Conservation (phyloP, 2,113 vertebrate genomes). For the Cervus canadensis region DNA sequence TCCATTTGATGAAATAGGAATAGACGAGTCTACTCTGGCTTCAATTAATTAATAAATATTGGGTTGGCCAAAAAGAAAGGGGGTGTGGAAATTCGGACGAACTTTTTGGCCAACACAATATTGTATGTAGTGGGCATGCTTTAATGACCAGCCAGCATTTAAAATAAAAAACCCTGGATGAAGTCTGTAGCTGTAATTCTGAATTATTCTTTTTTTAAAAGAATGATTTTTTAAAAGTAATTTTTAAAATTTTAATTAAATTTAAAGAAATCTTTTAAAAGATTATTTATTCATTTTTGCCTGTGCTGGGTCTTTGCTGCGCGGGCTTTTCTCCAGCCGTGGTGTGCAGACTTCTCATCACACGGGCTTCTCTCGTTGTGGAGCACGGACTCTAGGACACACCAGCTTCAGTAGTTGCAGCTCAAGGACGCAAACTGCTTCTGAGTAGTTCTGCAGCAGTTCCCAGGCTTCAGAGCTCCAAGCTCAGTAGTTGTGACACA, state of each 20-base stretch:
- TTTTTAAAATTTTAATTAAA: too few relatives aligned
- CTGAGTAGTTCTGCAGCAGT: neutral
- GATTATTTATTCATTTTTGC: neutral
- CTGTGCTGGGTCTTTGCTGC: neutral
- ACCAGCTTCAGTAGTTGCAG: neutral
- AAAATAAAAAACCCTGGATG: neutral
- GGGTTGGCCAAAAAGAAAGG: neutral
- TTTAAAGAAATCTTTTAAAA: too few relatives aligned
- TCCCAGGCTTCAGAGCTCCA: neutral
- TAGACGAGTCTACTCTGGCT: neutral
- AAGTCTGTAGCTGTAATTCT: neutral
- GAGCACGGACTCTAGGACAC: neutral
- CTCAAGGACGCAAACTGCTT: neutral
- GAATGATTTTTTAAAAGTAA: too few relatives aligned
- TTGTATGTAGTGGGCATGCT: accelerated
- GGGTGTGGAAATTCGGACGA: accelerated
- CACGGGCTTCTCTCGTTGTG: too few relatives aligned
- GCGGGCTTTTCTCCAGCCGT: accelerated
- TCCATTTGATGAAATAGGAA: too few relatives aligned
- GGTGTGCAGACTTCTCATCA: neutral
- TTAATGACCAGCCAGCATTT: neutral
- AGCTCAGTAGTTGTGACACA: neutral
- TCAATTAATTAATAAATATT: neutral
- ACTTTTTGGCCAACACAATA: neutral
- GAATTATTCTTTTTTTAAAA: neutral